Percentiles rank a stretch among this genome's conserved stretches.
phyloP scores from a whole-genome alignment of 2,797 vertebrate genomes.

The Myripristis murdjan region DNA sequence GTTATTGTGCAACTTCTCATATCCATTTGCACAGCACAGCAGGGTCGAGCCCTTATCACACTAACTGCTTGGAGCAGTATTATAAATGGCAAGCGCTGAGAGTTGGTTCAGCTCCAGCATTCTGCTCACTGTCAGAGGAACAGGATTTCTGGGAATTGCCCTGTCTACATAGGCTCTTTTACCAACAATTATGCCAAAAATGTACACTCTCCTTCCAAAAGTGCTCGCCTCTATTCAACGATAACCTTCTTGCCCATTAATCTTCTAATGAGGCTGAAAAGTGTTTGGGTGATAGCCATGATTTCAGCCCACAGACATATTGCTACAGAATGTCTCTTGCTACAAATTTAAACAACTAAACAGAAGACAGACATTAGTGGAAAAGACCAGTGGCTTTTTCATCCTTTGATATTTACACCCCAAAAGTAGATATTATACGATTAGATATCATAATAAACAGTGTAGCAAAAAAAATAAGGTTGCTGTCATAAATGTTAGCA shows the following conservation, averaged over 20 bases:
- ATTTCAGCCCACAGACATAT: slow-evolving; percentile 28
- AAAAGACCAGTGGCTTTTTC: slow-evolving; percentile 4
- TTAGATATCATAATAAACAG: slow-evolving; percentile 33
- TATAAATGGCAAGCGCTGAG: slow-evolving; percentile 67
- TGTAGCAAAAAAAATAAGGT: neutral
- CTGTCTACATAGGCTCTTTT: slow-evolving; percentile 46
- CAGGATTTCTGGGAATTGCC: slow-evolving; percentile 72
- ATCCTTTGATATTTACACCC: slow-evolving; percentile 28
- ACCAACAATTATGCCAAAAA: slow-evolving; percentile 58
- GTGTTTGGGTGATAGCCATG: slow-evolving; percentile 52
- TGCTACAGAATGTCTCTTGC: slow-evolving; percentile 13
- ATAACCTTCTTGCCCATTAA: slow-evolving; percentile 63
- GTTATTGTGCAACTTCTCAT: slow-evolving; percentile 58
- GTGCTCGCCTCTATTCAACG: slow-evolving; percentile 35
- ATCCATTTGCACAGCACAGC: slow-evolving; percentile 43
- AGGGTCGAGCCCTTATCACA: slow-evolving; percentile 55
- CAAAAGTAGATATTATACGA: slow-evolving; percentile 39
- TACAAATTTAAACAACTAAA: slow-evolving; percentile 51
- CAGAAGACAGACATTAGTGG: slow-evolving; percentile 37
- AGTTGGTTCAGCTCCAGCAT: slow-evolving; percentile 63
- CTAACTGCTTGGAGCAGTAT: slow-evolving; percentile 54
- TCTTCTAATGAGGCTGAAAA: slow-evolving; percentile 43
- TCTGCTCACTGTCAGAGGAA: slow-evolving; percentile 71
- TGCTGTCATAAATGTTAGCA: no score
- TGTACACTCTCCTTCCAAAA: slow-evolving; percentile 52